Evolutionary conservation across 1,140 invertebrate species (phyloP).

Genomic region (Diprion similis): DNA sequence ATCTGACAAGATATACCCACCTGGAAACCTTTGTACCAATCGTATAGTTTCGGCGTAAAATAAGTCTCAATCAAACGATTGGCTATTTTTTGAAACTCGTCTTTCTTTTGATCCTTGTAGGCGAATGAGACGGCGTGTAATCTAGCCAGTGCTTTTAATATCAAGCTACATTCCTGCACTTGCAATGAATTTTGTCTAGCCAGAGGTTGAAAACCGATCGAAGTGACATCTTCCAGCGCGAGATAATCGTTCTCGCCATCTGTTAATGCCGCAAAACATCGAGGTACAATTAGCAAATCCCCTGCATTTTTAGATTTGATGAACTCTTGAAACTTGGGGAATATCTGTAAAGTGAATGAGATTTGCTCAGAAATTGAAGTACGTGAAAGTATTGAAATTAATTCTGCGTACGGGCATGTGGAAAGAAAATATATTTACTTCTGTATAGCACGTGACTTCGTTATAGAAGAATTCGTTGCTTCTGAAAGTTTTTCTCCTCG

Average conservation of each 20-base stretch:
- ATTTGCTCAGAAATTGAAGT: slow-evolving; percentile 20
- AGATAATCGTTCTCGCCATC: slow-evolving; percentile 74
- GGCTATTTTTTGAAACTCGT: slow-evolving; percentile 62
- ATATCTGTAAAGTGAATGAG: slow-evolving; percentile 31
- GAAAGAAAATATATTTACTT: slow-evolving; percentile 57
- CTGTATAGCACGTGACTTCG: slow-evolving; percentile 71
- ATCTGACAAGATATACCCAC: slow-evolving; percentile 39
- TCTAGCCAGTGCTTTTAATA: slow-evolving; percentile 68
- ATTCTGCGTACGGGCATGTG: slow-evolving; percentile 55
- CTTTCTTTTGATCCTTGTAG: slow-evolving; percentile 68
- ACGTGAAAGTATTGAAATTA: slow-evolving; percentile 21
- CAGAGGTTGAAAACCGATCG: slow-evolving; percentile 60
- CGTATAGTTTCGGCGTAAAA: slow-evolving; percentile 63
- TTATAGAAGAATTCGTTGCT: slow-evolving; percentile 74
- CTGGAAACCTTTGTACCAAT: slow-evolving; percentile 71
- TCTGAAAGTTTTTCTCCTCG: slow-evolving; percentile 68
- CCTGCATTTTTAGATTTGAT: slow-evolving; percentile 37
- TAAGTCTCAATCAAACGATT: slow-evolving; percentile 63
- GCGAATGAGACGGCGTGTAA: slow-evolving; percentile 76
- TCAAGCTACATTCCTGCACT: slow-evolving; percentile 58
- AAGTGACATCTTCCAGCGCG: slow-evolving; percentile 68
- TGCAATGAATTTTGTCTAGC: slow-evolving; percentile 63
- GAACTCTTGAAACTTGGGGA: slow-evolving; percentile 48
- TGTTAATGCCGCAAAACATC: slow-evolving; percentile 60
- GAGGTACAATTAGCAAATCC: slow-evolving; percentile 47